These are phyloP conservation scores for Trichogramma dendrolimi DNA, from an alignment of 2,888 invertebrate species.

Conservation along the genomic window DNA sequence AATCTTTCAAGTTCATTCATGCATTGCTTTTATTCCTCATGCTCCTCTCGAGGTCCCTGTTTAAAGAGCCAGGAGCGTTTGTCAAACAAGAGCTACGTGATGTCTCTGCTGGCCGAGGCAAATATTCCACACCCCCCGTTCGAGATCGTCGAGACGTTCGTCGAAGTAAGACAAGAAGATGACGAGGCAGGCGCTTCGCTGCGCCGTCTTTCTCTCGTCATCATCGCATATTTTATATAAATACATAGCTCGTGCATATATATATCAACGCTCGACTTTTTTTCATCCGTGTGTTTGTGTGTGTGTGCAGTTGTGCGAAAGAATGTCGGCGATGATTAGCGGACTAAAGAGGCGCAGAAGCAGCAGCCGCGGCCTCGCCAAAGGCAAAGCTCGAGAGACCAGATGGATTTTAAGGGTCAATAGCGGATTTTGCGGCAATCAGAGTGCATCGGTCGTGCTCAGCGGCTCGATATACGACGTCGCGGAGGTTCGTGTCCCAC, in stretches of 20 bases:
- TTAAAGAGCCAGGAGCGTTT: slow-evolving; percentile 32
- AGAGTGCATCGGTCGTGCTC: slow-evolving; percentile 22
- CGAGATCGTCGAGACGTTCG: slow-evolving; percentile 23
- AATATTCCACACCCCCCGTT: slow-evolving; percentile 31
- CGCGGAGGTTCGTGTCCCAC: not conserved
- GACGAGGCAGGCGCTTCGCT: not conserved
- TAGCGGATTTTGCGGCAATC: slow-evolving; percentile 32
- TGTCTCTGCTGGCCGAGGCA: slow-evolving; percentile 25
- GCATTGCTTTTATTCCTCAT: not conserved
- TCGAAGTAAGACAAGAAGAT: slow-evolving; percentile 22
- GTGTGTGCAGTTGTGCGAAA: slow-evolving; percentile 28
- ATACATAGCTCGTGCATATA: no score
- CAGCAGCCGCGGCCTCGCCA: slow-evolving; percentile 10
- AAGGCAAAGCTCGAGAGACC: not conserved
- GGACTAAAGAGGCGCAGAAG: not conserved
- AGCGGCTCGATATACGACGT: slow-evolving; percentile 3
- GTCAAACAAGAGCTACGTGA: slow-evolving; percentile 32
- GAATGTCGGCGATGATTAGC: slow-evolving; percentile 29
- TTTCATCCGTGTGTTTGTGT: not conserved
- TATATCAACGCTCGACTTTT: no score
- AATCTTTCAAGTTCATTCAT: not conserved
- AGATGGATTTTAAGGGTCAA: slow-evolving; percentile 35
- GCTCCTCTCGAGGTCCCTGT: slow-evolving; percentile 26
- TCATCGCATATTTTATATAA: no score
- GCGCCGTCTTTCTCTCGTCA: not conserved